These are phyloP conservation scores for Esox niger DNA, from an alignment of 2,113 vertebrate species.

Conservation along the genomic window DNA sequence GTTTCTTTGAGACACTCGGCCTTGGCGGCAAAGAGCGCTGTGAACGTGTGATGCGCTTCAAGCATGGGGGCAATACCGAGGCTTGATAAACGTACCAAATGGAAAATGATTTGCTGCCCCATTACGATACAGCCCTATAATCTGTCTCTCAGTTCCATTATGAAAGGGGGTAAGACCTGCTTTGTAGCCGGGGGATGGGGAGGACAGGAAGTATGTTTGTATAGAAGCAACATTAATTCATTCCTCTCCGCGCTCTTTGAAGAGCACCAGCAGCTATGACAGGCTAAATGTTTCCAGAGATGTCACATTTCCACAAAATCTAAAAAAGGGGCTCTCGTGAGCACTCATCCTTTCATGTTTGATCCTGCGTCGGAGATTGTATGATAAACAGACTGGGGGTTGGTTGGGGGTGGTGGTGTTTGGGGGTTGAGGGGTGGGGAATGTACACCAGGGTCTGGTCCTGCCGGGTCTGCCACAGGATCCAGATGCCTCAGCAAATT, in stretches of 20 bases:
- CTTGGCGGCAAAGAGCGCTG: background rate
- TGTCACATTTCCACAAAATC: constrained; percentile 78
- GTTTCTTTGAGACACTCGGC: background rate
- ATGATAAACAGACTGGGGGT: constrained; percentile 79
- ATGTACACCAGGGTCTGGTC: constrained; percentile 42
- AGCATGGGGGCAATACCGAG: background rate
- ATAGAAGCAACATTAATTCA: constrained; percentile 77
- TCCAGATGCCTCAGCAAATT: constrained; percentile 76
- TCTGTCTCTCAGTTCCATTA: constrained; percentile 51
- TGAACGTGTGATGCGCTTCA: background rate
- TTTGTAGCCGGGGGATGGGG: constrained; percentile 54
- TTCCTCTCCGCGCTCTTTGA: constrained; percentile 72
- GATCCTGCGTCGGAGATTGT: constrained; percentile 78
- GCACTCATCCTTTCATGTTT: constrained; percentile 82
- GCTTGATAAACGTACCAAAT: constrained; percentile 37
- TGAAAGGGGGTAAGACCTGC: constrained; percentile 51
- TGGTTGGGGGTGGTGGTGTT: constrained; percentile 11
- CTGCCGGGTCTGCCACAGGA: constrained; percentile 52
- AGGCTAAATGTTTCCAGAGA: constrained; percentile 79
- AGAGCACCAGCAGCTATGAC: constrained; percentile 70
- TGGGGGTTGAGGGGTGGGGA: constrained; percentile 43
- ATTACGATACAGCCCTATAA: constrained; percentile 43
- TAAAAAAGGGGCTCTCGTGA: constrained; percentile 71
- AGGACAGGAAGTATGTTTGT: constrained; percentile 72
- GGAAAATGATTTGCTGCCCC: constrained; percentile 61